Evolutionary conservation across 2,888 invertebrate genomes (phyloP).

Genomic region (Drosophila rubida): DNA sequence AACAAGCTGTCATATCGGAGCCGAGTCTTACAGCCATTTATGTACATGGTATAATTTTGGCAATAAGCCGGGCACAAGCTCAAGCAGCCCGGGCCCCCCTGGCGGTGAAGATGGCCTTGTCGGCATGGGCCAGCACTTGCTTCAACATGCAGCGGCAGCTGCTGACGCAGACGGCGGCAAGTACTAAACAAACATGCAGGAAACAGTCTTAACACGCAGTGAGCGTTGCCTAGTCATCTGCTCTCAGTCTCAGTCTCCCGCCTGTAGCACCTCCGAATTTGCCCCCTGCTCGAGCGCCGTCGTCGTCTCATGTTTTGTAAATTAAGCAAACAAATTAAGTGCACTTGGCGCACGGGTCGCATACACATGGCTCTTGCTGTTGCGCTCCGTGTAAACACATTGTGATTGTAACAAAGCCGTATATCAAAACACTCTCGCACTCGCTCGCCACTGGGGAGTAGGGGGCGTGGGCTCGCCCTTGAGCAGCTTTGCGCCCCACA

Average conservation of each 20-base stretch:
- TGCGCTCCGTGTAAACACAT: conserved; percentile 72
- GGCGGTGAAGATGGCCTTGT: conserved; percentile 41
- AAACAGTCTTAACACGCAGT: conserved; percentile 36
- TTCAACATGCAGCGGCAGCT: conserved; percentile 61
- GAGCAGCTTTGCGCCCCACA: conserved; percentile 41
- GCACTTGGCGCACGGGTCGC: conserved; percentile 72
- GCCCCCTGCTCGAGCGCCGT: conserved; percentile 5
- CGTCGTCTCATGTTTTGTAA: conserved; percentile 76
- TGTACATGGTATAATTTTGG: conserved; percentile 51
- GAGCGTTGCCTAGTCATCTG: conserved; percentile 17
- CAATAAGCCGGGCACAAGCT: conserved; percentile 33
- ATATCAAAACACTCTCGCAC: conserved; percentile 65
- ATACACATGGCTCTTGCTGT: conserved; percentile 47
- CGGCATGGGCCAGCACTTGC: conserved; percentile 41
- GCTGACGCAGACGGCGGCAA: conserved; percentile 56
- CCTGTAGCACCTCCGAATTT: conserved; percentile 2
- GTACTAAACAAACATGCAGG: conserved; percentile 59
- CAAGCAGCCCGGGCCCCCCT: conserved; percentile 2
- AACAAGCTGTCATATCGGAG: conserved; percentile 19
- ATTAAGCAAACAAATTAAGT: conserved; percentile 83
- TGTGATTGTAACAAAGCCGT: conserved; percentile 76
- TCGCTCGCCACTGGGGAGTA: neutral
- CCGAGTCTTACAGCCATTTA: conserved; percentile 35
- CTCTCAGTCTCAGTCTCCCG: neutral
- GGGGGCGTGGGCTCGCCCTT: conserved; percentile 53